Evolutionary conservation across 2,888 invertebrate genomes (phyloP), one percentile per base, ranked within the genome.

Genomic region (Brachycybe producta): DNA sequence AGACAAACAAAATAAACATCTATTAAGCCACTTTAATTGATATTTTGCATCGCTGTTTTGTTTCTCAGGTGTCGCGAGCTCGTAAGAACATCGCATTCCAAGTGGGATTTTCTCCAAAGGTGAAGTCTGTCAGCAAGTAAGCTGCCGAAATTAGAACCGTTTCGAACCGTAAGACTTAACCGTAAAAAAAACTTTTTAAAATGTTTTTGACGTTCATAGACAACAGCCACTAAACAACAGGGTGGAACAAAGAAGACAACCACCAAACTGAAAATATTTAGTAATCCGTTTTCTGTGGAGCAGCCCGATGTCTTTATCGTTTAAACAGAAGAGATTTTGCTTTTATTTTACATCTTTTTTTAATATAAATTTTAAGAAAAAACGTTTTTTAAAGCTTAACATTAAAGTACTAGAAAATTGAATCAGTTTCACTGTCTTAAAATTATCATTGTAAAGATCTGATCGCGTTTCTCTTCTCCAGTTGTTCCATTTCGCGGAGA

Each of bases 61-160:
- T n/a, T n/a, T n/a, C n/a, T n/a, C n/a, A 46, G 32, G 46, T 5
- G 11, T 36, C 21, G 4, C 32, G 23, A n/a, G 21, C 35, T n/a
- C 2, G 24, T 13, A 30, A 34, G 15, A 49, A 41, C n/a, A 26
- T 41, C 7, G 49, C 49, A 8, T 49, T 49, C 11, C 17, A 24
- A 8, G 34, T 49, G 32, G 49, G 49, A 49, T 41, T 49, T 30
- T 49, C 49, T 49, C 49, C 49, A 23, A 49, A 49, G 41, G 49
- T 49, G 41, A 49, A 49, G 42, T 38, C 41, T 36, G 36, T n/a
- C 5, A 5, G 7, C 5, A 36, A 36, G 36, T 36, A 36, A 36
- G 36, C 5, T n/a, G 36, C 5, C 7, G 13, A 30, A 30, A 30
- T 30, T 11, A 36, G n/a, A n/a, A n/a, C n/a, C n/a, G n/a, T n/a